Base-by-base conservation (phyloP, 2,113 vertebrate species). In the Nothocercus julius region DNA sequence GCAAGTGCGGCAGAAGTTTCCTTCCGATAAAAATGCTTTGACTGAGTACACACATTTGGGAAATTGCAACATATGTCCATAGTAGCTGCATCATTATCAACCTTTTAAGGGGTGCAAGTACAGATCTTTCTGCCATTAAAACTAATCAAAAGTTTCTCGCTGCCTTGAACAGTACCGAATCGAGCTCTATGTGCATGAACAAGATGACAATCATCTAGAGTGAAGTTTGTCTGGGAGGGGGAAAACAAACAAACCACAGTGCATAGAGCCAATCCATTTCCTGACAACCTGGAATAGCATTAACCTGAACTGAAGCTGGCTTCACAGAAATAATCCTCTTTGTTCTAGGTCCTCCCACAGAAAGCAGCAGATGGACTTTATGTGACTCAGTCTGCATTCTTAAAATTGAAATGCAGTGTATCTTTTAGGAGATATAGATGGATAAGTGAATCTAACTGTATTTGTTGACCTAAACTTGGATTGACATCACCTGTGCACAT, bases 261-360 rank as follows among this genome's bases (percentile, higher is more conserved):
- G 17, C 28, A 38, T 85, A 82, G 62, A 89, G 47, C 10, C 20
- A 82, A 79, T 69, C 82, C 20, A 82, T 82, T 96, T 95, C 82
- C 85, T 91, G 63, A 63, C 67, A 91, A 64, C 51, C 51, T 92
- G 49, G 13, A 96, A 96, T 56, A 91, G 89, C 69, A 93, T 82
- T 95, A 96, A 93, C 78, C 90, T 86, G 85, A 94, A 92, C 90
- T 86, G 88, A 94, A 93, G 40, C 76, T 84, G 28, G 42, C 47
- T 93, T 90, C 90, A 84, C 47, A 45, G 36, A 91, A 93, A 85
- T 93, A 94, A 96, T 94, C 83, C 49, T 69, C 85, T 96, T 97
- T 94, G 88, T 77, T 89, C 83, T 63, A 58, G 62, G 62, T 82
- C 66, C 69, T 96, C 86, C 69, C 69, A 79, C 58, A 89, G 92